A percentile compares a stretch with the other conserved stretches of the same genome.
Evolutionary conservation across 2,113 vertebrate species (phyloP).

Genomic region (Panurus biarmicus): DNA sequence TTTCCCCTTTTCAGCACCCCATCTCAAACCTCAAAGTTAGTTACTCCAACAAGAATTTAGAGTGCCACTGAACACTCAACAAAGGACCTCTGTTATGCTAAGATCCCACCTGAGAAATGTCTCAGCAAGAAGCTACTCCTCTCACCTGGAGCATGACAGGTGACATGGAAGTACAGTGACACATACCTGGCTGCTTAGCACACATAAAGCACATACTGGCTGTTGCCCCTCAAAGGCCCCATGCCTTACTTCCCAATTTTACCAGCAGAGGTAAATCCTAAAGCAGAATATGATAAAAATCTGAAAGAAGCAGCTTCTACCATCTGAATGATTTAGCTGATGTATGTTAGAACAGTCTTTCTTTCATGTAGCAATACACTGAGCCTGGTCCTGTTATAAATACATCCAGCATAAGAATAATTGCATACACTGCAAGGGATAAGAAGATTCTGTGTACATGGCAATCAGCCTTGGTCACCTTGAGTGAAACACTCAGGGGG

Average conservation of each 20-base stretch:
- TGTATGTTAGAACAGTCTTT: neutral
- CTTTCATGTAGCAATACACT: neutral
- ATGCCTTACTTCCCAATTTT: neutral
- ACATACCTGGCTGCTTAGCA: neutral
- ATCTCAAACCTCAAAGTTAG: neutral
- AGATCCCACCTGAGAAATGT: neutral
- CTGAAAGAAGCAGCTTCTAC: neutral
- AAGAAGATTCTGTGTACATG: neutral
- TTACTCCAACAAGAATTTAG: neutral
- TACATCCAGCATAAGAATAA: neutral
- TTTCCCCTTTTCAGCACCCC: neutral
- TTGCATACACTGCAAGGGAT: neutral
- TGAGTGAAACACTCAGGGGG: neutral
- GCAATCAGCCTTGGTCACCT: neutral
- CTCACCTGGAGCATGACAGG: neutral
- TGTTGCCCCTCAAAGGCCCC: neutral
- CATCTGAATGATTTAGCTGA: neutral
- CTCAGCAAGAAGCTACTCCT: neutral
- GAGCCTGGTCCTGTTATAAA: neutral
- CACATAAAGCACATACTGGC: neutral
- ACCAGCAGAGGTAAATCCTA: neutral
- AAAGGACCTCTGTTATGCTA: neutral
- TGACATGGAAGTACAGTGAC: neutral
- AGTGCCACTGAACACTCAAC: fast-evolving
- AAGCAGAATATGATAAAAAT: neutral